Conservation (phyloP, 2,797 vertebrate genomes). For the Sandelia bainsii region DNA sequence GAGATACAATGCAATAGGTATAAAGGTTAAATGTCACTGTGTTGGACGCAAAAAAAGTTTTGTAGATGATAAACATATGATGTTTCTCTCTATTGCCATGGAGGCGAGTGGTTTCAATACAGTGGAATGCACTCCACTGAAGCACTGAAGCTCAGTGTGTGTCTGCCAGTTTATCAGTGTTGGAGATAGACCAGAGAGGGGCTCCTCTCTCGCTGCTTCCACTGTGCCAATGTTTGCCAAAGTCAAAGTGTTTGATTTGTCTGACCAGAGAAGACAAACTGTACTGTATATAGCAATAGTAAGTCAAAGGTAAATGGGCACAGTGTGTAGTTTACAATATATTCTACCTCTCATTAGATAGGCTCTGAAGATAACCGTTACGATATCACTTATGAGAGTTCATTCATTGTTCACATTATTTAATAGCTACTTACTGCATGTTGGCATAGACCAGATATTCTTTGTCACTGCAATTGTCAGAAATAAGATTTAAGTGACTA, state of each 20-base stretch:
- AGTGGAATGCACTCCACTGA: conserved; percentile 18
- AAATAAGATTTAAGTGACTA: conserved; percentile 4
- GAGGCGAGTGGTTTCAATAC: conserved; percentile 29
- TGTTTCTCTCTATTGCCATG: conserved; percentile 32
- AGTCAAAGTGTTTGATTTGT: conserved; percentile 45
- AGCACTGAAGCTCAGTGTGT: conserved; percentile 39
- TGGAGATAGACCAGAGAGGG: conserved; percentile 56
- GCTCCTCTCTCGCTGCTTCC: conserved; percentile 32
- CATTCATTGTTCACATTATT: no score
- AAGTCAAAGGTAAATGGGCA: conserved; percentile 28
- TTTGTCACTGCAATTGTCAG: no score
- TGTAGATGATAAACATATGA: conserved; percentile 37
- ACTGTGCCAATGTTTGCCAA: conserved; percentile 17
- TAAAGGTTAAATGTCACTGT: conserved; percentile 13
- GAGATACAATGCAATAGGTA: not conserved
- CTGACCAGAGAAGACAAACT: conserved; percentile 16
- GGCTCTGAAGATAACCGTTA: no score
- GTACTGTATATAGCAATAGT: conserved; percentile 2
- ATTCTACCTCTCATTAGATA: not conserved
- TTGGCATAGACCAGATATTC: no score
- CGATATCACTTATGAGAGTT: no score
- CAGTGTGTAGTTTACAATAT: conserved; percentile 12
- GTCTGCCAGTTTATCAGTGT: conserved; percentile 69
- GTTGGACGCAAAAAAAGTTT: conserved; percentile 24
- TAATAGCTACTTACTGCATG: no score